Percentiles rank a stretch among this genome's conserved stretches.
Conservation (phyloP, 2,797 vertebrate species). For the Smutsia gigantea region DNA sequence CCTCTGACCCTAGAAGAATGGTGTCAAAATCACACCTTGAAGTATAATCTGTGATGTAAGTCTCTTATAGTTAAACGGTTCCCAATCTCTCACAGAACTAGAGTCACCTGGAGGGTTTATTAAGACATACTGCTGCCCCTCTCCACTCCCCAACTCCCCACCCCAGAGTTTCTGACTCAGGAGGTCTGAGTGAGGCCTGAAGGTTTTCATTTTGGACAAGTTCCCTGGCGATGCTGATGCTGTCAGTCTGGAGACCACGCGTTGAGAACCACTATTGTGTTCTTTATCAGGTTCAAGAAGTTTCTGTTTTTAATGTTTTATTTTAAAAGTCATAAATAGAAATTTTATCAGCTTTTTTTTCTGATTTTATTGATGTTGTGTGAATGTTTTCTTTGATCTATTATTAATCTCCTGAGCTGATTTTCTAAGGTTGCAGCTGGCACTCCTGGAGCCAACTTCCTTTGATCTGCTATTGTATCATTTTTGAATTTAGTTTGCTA, state of each 20-base stretch:
- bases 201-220: not conserved
- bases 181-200: accelerated
- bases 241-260: not conserved
- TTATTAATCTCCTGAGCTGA: not conserved
- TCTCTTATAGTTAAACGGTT: not conserved
- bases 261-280: not conserved
- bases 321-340: not conserved
- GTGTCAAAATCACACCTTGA: not conserved
- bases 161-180: not conserved
- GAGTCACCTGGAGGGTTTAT: not conserved
- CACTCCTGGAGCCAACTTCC: not conserved
- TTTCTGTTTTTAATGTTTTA: not conserved
- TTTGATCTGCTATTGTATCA: not conserved
- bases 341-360: not conserved
- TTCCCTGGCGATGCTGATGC: not conserved
- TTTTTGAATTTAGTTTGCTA: not conserved
- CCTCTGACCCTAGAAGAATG: not conserved
- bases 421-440: not conserved
- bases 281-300: not conserved
- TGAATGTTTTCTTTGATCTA: not conserved
- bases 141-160: not conserved
- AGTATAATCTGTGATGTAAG: not conserved
- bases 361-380: not conserved
- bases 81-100: not conserved
- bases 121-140: not conserved